Evolutionary conservation across 2,888 invertebrate genomes (phyloP), one percentile per base, ranked within the genome.

Genomic region (Dinocampus coccinellae): DNA sequence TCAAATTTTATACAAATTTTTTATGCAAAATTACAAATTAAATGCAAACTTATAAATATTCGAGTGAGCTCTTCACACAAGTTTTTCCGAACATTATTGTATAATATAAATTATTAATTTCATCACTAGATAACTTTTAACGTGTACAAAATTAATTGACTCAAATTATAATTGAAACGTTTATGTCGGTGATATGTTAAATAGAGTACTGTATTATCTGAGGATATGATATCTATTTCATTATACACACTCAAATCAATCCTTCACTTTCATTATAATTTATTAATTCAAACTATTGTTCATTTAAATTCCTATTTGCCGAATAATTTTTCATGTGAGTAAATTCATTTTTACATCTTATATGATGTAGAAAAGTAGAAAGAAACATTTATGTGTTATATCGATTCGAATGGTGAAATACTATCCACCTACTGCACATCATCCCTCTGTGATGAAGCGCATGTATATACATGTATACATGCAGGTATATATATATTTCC

Each of bases 391-490:
- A 71, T 70, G 72, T 73, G 11, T 65, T 34, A 63, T 77, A 77
- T 77, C 77, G 77, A 77, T 77, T 77, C 71, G 68, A 34, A 75
- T 72, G 70, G 24, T 69, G 20, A 29, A 61, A 70, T 76, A 75
- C 77, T 77, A 77, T 75, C 76, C 77, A 76, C 75, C 77, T 75
- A 75, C 74, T 75, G 74, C 77, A 73, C 76, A 73, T 73, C 75
- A 73, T 73, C 75, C 75, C 75, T 75, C 60, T 64, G 39, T 73
- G 67, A 70, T 52, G 47, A 47, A 47, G 7, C 47, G 16, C 16
- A n/a, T 16, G 16, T 16, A 58, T 58, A 26, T 55, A 24, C 26
- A 16, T 10, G 7, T 10, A 58, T 58, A 29, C 34, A 16, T 34
- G 10, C 16, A 16, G 2, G 16, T 57, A 0, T 55, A 13, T 3